Evolutionary conservation across 2,888 invertebrate genomes (phyloP), one percentile per base, ranked within the genome.

Genomic region (Apodemia mormo): DNA sequence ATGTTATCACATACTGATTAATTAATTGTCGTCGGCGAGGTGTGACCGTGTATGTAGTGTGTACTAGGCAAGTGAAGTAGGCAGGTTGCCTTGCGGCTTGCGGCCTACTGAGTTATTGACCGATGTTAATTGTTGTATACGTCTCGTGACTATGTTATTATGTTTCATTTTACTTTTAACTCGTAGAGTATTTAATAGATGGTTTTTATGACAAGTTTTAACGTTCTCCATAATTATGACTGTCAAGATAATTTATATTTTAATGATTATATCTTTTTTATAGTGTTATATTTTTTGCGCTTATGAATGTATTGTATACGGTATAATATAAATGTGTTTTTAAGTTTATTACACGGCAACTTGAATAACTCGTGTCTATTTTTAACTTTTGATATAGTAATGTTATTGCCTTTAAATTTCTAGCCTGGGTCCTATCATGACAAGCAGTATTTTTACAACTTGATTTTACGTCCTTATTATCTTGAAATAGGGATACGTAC

Each of bases 1-100:
- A 76, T 80, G 81, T 85, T 87, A 89, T 88, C 90, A 85, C 83
- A 85, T 85, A 84, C 85, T 90, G 86, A 90, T 90, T 90, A 89
- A 90, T 90, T 85, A 79, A 86, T 86, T 85, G 86, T 83, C 82
- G 80, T 84, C 76, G 77, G 74, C 78, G 85, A 83, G 82, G 84
- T 86, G 86, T 84, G 85, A 85, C 86, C 78, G 77, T 75, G 75
- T 75, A 74, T 75, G 78, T 78, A 77, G 75, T 75, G 74, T 75
- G 78, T 78, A 77, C 76, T 79, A 68, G 65, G 65, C 37, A 80
- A 80, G 79, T 79, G 80, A 70, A 75, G 78, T 80, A 80, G 71
- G 12, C 78, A 75, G 81, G 84, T 80, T 85, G 85, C 82, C 82
- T 81, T 78, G 80, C 79, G 65, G 68, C n/a, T 43, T 29, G 69